A percentile compares a stretch with the other conserved stretches of the same genome.
phyloP scores from a whole-genome alignment of 2,113 vertebrate species.

The Nothobranchius kuhntae region DNA sequence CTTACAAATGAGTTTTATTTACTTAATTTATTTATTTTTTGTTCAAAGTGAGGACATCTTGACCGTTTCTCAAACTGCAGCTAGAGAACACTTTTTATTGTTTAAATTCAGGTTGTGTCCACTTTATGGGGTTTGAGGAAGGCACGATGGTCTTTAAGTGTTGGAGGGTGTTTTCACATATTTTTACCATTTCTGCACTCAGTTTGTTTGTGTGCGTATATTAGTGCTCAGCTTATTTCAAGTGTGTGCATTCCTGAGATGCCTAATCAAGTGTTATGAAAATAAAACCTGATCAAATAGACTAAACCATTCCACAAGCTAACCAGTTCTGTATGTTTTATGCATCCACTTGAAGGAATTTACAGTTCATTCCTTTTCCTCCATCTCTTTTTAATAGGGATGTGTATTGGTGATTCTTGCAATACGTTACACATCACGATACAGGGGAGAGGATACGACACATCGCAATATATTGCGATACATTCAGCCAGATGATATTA shows the following conservation, averaged over 20 bases:
- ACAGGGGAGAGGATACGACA: no score
- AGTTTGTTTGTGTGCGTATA: conserved; percentile 30
- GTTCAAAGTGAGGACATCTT: neutral
- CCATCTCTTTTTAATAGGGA: neutral
- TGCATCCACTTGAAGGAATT: conserved; percentile 36
- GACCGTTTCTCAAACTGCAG: neutral
- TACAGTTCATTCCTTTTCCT: conserved; percentile 32
- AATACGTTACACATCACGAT: no score
- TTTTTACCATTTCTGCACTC: conserved; percentile 7
- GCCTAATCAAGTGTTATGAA: conserved; percentile 52
- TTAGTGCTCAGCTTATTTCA: neutral
- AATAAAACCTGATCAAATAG: conserved; percentile 62
- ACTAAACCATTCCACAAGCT: conserved; percentile 41
- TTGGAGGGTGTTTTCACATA: neutral
- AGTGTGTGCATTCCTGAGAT: conserved; percentile 64
- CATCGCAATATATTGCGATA: neutral
- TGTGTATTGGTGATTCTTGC: no score
- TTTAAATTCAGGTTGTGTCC: neutral
- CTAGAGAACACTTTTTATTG: neutral
- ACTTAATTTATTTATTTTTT: neutral
- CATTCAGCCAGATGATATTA: no score
- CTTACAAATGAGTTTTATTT: neutral
- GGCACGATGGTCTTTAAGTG: conserved; percentile 34
- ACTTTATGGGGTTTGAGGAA: neutral
- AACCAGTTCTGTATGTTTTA: conserved; percentile 52